These are phyloP conservation scores for Anoplius nigerrimus DNA, from an alignment of 2,888 invertebrate genomes.

Conservation along the genomic window DNA sequence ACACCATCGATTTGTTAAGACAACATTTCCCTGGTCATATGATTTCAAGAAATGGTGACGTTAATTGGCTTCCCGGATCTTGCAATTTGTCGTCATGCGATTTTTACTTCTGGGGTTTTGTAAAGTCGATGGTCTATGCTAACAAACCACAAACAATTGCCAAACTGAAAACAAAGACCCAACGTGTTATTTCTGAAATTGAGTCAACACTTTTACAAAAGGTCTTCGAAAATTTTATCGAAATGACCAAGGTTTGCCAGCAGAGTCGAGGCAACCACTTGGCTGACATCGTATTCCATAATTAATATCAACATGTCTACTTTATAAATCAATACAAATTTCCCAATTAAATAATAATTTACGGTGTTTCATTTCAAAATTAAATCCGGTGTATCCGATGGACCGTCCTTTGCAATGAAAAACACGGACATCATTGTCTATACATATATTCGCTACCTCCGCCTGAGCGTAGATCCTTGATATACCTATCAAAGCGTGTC, in stretches of 20 bases:
- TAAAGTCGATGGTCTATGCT: conserved; percentile 1
- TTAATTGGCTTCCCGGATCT: conserved; percentile 11
- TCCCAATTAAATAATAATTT: too few species aligned
- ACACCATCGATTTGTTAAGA: conserved; percentile 5
- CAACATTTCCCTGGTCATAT: conserved; percentile 7
- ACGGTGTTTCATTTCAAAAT: too few species aligned
- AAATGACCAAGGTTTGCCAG: conserved; percentile 1
- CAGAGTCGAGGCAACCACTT: background rate
- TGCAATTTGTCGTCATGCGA: background rate
- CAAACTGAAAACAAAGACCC: conserved; percentile 6
- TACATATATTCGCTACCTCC: too few species aligned
- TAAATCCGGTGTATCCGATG: too few species aligned
- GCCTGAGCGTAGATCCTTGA: too few species aligned
- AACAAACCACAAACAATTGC: conserved; percentile 2
- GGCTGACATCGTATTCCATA: too few species aligned
- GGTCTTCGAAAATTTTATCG: conserved; percentile 10
- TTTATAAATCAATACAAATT: too few species aligned
- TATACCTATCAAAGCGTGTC: too few species aligned
- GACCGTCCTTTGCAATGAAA: too few species aligned
- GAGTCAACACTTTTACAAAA: background rate
- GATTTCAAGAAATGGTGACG: background rate
- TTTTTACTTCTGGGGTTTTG: conserved; percentile 6
- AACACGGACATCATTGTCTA: too few species aligned
- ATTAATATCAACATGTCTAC: too few species aligned
- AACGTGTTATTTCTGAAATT: conserved; percentile 4